These are phyloP conservation scores for Oxyura jamaicensis DNA, from an alignment of 2,113 vertebrate species.

Conservation along the genomic window DNA sequence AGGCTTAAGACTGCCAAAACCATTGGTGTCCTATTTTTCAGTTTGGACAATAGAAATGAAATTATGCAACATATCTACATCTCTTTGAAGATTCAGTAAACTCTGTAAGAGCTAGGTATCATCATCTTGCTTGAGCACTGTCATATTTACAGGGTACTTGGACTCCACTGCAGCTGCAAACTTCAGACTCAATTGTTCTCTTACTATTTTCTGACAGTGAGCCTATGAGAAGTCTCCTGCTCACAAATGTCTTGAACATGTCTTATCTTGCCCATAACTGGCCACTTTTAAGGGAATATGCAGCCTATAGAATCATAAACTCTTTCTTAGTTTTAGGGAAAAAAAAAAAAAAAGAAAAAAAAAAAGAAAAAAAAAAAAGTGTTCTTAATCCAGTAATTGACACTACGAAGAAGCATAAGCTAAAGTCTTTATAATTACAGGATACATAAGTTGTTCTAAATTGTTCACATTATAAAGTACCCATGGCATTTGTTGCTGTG, in stretches of 20 bases:
- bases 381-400: not conserved
- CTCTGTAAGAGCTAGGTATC: not conserved
- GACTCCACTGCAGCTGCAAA: not conserved
- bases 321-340: not conserved
- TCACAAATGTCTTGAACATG: not conserved
- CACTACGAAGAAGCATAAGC: not conserved
- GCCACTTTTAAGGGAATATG: not conserved
- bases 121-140: not conserved
- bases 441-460: not conserved
- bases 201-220: not conserved
- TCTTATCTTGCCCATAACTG: not conserved
- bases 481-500: not conserved
- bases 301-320: not conserved
- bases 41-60: not conserved
- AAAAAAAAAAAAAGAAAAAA: not conserved
- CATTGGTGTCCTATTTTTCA: not conserved
- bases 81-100: not conserved
- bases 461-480: not conserved
- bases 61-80: not conserved
- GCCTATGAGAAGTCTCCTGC: not conserved
- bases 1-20: not conserved
- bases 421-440: not conserved
- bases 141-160: not conserved
- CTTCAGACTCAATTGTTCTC: not conserved
- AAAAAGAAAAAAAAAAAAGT: not conserved